Evolutionary conservation across 2,113 vertebrate genomes (phyloP), one percentile per base, ranked within the genome.

Genomic region (Leptocoma aspasia): DNA sequence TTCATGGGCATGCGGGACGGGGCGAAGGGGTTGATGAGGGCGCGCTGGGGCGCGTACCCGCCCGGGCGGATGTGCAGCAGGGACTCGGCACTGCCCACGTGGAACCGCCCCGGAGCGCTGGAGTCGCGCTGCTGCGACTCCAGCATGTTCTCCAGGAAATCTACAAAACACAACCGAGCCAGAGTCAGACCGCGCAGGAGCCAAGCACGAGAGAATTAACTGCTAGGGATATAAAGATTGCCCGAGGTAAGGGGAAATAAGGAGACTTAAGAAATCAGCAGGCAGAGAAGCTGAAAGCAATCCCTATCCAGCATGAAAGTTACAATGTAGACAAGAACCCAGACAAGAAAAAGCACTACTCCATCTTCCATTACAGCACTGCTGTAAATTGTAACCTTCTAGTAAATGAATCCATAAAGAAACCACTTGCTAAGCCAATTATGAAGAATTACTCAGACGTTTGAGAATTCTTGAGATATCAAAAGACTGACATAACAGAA

Each of bases 1-100:
- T 99, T 99, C 99, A 99, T 99, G 91, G 99, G 99, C 99, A 99
- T 99, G 70, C 99, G 98, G 44, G 99, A 99, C 0, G 99, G 99
- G 3, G 99, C 99, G 26, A 99, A 99, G 3, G 99, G 99, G 97
- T 99, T 99, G 33, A 99, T 99, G 75, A 99, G 99, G 0, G 99
- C 99, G 35, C 99, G 97, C 97, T 99, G 99, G 0, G 99, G 99
- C 0, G 98, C 97, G 72, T 98, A 99, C 1, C 99, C 99, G 5
- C 99, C 99, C 0, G 99, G 99, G 1, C 99, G 98, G 15, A 99
- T 90, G 42, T 99, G 99, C 37, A 99, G 96, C 57, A 99, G 98
- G 23, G 99, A 99, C 92, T 99, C 99, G 0, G 99, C 99, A 1
- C 99, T 99, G 79, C 99, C 99, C 49, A 99, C 99, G 0, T 99